phyloP scores from a whole-genome alignment of 2,113 vertebrate species.

The Pterophyllum scalare region DNA sequence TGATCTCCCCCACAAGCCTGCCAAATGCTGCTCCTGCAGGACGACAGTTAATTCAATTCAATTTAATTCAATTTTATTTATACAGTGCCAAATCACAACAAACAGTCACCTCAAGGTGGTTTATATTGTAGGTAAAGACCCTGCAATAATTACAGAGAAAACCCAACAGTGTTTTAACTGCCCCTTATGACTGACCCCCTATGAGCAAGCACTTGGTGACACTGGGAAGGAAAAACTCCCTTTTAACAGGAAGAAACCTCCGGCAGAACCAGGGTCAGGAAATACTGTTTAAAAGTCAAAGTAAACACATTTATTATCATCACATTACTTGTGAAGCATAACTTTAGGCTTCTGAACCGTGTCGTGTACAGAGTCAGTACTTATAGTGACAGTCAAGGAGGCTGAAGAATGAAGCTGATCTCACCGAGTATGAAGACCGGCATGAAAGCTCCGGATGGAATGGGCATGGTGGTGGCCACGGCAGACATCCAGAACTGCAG shows the following conservation, averaged over 20 bases:
- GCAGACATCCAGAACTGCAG: constrained; percentile 96
- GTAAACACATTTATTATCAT: neutral
- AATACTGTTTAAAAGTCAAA: neutral
- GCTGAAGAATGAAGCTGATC: neutral
- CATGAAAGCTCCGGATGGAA: constrained; percentile 96
- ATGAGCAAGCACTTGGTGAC: too few species aligned
- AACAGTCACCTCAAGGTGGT: too few species aligned
- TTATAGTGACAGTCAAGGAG: neutral
- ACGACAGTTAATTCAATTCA: neutral
- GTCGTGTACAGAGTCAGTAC: rapidly evolving
- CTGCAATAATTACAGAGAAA: too few species aligned
- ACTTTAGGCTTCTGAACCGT: neutral
- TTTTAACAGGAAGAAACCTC: too few species aligned
- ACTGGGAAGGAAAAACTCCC: too few species aligned
- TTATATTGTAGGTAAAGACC: too few species aligned
- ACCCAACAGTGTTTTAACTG: too few species aligned
- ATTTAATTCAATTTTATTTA: too few species aligned
- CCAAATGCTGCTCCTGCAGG: constrained; percentile 90
- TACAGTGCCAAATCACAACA: too few species aligned
- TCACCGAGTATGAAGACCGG: constrained; percentile 95
- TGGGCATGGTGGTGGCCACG: constrained; percentile 93
- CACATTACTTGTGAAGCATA: rapidly evolving
- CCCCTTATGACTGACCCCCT: too few species aligned
- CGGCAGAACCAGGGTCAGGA: too few species aligned
- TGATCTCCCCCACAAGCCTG: constrained; percentile 91